These are phyloP conservation scores for Lomographa bimaculata DNA, from an alignment of 2,888 invertebrate species.

Conservation along the genomic window DNA sequence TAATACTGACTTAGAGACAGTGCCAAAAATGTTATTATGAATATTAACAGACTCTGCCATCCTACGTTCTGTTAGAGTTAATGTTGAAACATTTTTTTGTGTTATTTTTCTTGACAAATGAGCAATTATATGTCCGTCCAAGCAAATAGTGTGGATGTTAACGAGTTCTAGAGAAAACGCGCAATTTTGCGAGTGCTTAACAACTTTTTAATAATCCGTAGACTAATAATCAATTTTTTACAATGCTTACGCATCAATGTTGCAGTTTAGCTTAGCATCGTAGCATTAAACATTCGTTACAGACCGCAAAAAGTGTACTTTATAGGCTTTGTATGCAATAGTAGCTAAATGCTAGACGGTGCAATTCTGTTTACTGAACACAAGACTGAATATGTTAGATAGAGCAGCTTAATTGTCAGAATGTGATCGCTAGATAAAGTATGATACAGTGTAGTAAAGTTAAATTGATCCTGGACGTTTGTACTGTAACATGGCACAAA, in stretches of 20 bases:
- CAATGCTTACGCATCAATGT: no score
- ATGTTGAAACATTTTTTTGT: slow-evolving; percentile 46
- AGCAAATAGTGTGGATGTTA: slow-evolving; percentile 31
- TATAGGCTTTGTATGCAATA: slow-evolving; percentile 30
- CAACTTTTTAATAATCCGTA: no score
- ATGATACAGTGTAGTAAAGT: no score
- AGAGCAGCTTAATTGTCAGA: slow-evolving; percentile 35
- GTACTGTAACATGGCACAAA: no score
- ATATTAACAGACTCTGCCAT: slow-evolving; percentile 22
- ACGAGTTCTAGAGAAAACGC: not conserved
- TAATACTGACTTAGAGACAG: slow-evolving; percentile 30
- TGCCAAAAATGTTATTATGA: slow-evolving; percentile 38
- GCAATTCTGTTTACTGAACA: slow-evolving; percentile 39
- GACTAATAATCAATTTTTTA: no score
- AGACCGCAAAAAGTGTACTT: slow-evolving; percentile 3
- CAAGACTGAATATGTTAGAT: slow-evolving; percentile 48
- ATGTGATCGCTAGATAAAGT: slow-evolving; percentile 3
- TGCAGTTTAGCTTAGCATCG: no score
- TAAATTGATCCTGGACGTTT: no score
- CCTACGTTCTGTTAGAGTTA: slow-evolving; percentile 31
- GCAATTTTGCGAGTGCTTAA: slow-evolving; percentile 3
- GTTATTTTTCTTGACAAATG: slow-evolving; percentile 24
- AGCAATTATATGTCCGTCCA: slow-evolving; percentile 57
- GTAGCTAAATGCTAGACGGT: slow-evolving; percentile 19
- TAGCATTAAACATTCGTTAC: no score